Evolutionary conservation across 1,140 invertebrate genomes (phyloP), one percentile per base, ranked within the genome.

Genomic region (Aphelinus atriplicis): DNA sequence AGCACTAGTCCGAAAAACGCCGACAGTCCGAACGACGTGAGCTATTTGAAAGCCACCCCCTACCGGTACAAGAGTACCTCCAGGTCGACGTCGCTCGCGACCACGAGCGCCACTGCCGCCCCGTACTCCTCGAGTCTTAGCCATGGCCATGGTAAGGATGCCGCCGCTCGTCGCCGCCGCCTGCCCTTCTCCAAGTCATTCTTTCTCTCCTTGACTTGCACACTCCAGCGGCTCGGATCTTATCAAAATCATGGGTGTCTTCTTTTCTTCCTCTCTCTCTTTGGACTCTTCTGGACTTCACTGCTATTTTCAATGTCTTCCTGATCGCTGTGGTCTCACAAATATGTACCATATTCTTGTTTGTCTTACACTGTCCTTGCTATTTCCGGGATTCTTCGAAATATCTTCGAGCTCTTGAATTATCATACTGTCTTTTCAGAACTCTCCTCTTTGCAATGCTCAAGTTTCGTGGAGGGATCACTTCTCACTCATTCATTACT

Each of bases 81-180:
- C 71, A 84, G 79, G 76, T 71, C 78, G 78, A 80, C 79, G 75
- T 81, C 80, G 71, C 75, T 79, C 77, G 79, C 82, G 56, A 81
- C 84, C 46, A 79, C 82, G 76, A 79, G 80, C 81, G 82, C 80
- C 81, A 82, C 79, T 77, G 79, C 81, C 78, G 81, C 84, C 77
- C 81, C 81, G 78, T 80, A 81, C 78, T 74, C 80, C 73, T 78
- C 76, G 74, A 26, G 26, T 26, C 81, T 79, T 70, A 81, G 75
- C 81, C 80, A 83, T 76, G 82, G 81, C 80, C 82, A 83, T 78
- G 86, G 86, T 87, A 87, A 87, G 76, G 81, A 82, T 78, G 75
- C 73, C 79, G 79, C 66, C 6, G 50, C 10, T 3, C 61, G 43
- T 63, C 66, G 66, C 51, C 77, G 69, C 73, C 63, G 65, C 75